A percentile compares a stretch with the other conserved stretches of the same genome.
Evolutionary conservation across 2,888 invertebrate species (phyloP).

Genomic region (Spilosoma lubricipeda): DNA sequence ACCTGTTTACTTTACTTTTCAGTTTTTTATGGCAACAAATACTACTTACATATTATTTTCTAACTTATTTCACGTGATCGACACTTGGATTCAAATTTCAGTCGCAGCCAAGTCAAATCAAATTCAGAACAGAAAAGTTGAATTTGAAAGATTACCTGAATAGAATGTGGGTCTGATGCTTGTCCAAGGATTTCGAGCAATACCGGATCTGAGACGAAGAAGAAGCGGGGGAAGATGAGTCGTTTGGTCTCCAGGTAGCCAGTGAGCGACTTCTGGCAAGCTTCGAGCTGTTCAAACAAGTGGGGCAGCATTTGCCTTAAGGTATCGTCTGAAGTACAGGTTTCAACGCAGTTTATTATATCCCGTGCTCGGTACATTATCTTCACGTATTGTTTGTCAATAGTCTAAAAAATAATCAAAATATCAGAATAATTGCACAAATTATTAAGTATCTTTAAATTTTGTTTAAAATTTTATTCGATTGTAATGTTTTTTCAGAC

Average conservation of each 20-base stretch:
- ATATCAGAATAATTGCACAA: not conserved
- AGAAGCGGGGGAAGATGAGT: conserved; percentile 94
- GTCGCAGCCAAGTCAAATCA: too few species aligned
- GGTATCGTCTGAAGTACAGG: conserved; percentile 94
- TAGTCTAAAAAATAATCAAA: conserved; percentile 79
- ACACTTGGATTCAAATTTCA: too few species aligned
- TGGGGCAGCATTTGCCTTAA: conserved; percentile 92
- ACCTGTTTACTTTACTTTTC: too few species aligned
- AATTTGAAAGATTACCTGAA: conserved; percentile 79
- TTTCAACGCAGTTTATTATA: conserved; percentile 92
- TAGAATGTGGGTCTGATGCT: conserved; percentile 94
- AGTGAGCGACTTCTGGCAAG: conserved; percentile 96
- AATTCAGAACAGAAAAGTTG: not conserved
- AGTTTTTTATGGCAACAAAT: too few species aligned
- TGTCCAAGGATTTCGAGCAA: conserved; percentile 95
- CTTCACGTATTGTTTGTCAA: conserved; percentile 95
- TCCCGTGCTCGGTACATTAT: conserved; percentile 95
- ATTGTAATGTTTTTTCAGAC: too few species aligned
- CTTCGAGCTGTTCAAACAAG: conserved; percentile 93
- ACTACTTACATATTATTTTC: too few species aligned
- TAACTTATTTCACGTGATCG: too few species aligned
- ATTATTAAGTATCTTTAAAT: not conserved
- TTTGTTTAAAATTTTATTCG: too few species aligned
- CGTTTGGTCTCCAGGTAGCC: conserved; percentile 94
- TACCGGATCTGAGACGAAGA: conserved; percentile 96